A percentile compares a stretch with the other conserved stretches of the same genome.
Conservation (phyloP, 2,888 invertebrate species). For the Orchestes rusci region DNA sequence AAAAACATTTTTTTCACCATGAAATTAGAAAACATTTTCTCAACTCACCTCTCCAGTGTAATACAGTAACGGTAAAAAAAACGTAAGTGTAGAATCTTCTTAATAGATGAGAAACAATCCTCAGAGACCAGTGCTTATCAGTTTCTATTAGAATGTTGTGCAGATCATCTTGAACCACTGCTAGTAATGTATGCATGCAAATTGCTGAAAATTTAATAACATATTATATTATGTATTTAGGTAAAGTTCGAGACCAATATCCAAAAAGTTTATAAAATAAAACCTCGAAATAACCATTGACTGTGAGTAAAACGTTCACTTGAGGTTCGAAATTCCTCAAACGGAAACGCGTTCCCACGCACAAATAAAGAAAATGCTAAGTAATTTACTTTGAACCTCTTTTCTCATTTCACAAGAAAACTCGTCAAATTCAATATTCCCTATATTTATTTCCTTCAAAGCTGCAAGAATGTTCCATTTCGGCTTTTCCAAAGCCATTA, state of each 20-base stretch:
- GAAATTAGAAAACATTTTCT: no score
- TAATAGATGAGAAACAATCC: slow-evolving; percentile 18
- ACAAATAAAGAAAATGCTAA: no score
- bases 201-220: slow-evolving; percentile 21
- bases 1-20: no score
- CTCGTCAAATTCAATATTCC: no score
- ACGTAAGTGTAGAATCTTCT: slow-evolving; percentile 20
- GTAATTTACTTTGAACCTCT: no score
- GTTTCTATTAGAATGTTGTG: slow-evolving; percentile 16
- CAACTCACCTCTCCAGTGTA: slow-evolving; percentile 22
- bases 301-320: neutral
- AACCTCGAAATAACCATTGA: neutral
- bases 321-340: no score
- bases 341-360: no score
- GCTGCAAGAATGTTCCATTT: no score
- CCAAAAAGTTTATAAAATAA: no score
- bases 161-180: slow-evolving; percentile 16
- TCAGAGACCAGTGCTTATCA: slow-evolving; percentile 20
- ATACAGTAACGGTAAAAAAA: slow-evolving; percentile 16
- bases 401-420: no score
- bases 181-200: slow-evolving; percentile 15
- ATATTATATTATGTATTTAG: neutral
- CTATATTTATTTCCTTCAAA: no score
- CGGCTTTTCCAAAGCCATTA: slow-evolving; percentile 10
- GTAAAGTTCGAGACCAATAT: neutral